A percentile compares a stretch with the other conserved stretches of the same genome.
These are phyloP conservation scores for Plemyria rubiginata DNA, from an alignment of 2,888 invertebrate genomes.

Conservation along the genomic window DNA sequence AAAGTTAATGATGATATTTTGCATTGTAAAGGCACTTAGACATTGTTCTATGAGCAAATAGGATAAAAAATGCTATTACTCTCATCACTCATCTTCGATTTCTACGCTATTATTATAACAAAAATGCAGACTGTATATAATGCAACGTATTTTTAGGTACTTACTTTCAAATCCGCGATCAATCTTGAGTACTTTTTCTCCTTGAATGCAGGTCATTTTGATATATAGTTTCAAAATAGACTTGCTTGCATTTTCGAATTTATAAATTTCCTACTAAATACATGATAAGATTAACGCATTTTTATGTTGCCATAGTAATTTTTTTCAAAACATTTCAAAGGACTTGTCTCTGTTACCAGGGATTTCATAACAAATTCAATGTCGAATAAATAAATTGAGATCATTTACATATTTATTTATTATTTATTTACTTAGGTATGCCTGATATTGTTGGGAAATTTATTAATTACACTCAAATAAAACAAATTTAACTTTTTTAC, in stretches of 20 bases:
- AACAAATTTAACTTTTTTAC: constrained; percentile 9
- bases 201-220: neutral
- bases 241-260: neutral
- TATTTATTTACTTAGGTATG: neutral
- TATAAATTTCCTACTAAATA: neutral
- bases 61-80: no score
- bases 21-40: no score
- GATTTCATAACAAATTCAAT: no score
- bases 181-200: neutral
- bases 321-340: neutral
- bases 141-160: neutral
- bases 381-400: neutral
- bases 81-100: no score
- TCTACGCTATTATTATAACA: neutral
- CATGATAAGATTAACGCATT: constrained; percentile 8
- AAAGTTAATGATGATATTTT: neutral
- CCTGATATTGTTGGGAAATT: neutral
- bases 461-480: constrained; percentile 1
- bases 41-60: neutral
- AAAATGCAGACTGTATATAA: neutral
- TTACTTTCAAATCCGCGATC: neutral
- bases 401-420: no score
- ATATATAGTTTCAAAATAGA: neutral
- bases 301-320: neutral
- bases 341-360: no score